Base-by-base conservation (phyloP, 2,113 vertebrate genomes). In the Chitala chitala region DNA sequence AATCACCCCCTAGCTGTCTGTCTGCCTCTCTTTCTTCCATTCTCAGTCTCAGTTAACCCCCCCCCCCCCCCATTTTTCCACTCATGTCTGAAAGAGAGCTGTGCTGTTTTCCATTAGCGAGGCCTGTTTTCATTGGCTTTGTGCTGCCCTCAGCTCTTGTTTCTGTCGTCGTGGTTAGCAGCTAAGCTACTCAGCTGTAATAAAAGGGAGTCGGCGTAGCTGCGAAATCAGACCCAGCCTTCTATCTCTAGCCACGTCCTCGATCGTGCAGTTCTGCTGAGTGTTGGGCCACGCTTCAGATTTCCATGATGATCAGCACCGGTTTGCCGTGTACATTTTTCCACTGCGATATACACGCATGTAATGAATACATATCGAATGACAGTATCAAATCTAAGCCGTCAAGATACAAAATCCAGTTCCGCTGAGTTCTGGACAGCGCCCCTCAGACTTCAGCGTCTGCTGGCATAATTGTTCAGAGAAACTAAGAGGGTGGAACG, bases 361-460 rank as follows among this genome's bases (percentile, higher is more conserved):
- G 59, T 50, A 63, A 4, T 78, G 82, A 79, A 80, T 66, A 75
- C 70, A 63, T 76, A 84, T 84, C 82, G 76, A 86, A 77, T 80
- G 78, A 81, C 78, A 84, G 80, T 83, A 86, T 86, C 79, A 79
- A 83, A 82, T 80, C 74, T 20, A 33, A 44, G 46, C 65, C 59
- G 76, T 79, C 88, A 84, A 82, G 80, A 83, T 86, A 83, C 86
- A 80, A 88, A 89, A 87, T 89, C 78, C 82, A 85, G 89, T 82
- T 78, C 77, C 78, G 74, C 81, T 70, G 77, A 81, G 77, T 29
- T 75, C 74, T 81, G 78, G 46, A 36, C 54, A 51, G 61, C 59
- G 78, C 59, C n/a, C 40, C 59, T 36, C 59, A 36, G 3, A 26
- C 72, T 55, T 68, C 63, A 24, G 10, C 61, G 1, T 51, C 10